phyloP scores from a whole-genome alignment of 2,113 vertebrate species.

The Dissostichus mawsoni region DNA sequence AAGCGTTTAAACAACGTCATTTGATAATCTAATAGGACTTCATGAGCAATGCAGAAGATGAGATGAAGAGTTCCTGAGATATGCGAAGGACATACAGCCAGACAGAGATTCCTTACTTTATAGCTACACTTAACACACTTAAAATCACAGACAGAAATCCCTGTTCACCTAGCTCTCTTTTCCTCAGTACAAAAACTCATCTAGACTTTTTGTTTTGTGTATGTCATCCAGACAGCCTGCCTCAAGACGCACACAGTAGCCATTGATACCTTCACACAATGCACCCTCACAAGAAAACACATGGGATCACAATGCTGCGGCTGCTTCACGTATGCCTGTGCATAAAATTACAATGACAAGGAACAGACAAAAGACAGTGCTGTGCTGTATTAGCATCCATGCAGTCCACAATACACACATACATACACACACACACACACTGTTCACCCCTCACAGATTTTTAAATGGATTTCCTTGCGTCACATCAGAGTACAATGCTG shows the following conservation, averaged over 20 bases:
- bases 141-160: not conserved
- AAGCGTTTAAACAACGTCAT: not conserved
- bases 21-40: not conserved
- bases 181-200: constrained; percentile 3
- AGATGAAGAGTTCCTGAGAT: too few relatives aligned
- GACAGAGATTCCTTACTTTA: too few relatives aligned
- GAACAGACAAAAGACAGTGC: constrained; percentile 63
- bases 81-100: too few relatives aligned
- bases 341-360: constrained; percentile 71
- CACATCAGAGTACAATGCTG: constrained; percentile 30
- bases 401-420: constrained; percentile 19
- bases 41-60: too few relatives aligned
- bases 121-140: too few relatives aligned
- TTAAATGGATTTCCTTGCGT: constrained; percentile 55
- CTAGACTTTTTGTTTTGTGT: not conserved
- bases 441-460: constrained; percentile 24
- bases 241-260: constrained; percentile 66
- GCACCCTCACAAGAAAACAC: constrained; percentile 68
- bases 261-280: constrained; percentile 75
- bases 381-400: constrained; percentile 33
- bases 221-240: constrained; percentile 24
- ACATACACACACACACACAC: constrained; percentile 16
- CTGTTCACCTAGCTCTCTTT: not conserved
- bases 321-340: constrained; percentile 69
- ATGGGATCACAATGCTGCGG: constrained; percentile 61